Base-by-base conservation (phyloP, 2,888 invertebrate species). In the Drosophila quasianomalipes region DNA sequence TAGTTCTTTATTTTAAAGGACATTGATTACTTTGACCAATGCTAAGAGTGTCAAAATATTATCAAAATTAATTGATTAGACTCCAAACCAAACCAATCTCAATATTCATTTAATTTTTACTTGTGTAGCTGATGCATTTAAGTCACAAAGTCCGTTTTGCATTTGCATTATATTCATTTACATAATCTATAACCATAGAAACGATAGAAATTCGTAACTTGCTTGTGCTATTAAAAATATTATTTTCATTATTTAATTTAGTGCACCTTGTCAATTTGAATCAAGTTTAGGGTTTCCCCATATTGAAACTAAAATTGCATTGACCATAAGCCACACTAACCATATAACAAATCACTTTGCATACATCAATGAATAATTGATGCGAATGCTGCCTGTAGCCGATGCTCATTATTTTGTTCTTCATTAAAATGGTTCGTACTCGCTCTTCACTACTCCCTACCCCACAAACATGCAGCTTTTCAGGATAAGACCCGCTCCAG, bases 401-500 rank as follows among this genome's bases (percentile, higher is more conserved):
- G 61, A 69, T 67, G 73, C 76, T 67, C 67, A 87, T 79, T 85
- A 77, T 82, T 71, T 61, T 79, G 77, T 72, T 75, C 39, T 51
- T 73, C 91, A 86, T 91, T 91, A 90, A 89, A 86, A 86, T 80
- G 71, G 81, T 70, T 78, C 79, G 82, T 70, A 87, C 76, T 79
- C 86, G 81, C 79, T 81, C 76, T 74, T 73, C 80, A 79, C 63
- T 64, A 69, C 62, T 64, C 30, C 57, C 47, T 26, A 26, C 49
- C 54, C 70, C 76, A 74, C 74, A 55, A 51, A 85, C 76, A 92
- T 83, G 93, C 93, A 98, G 98, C 97, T 98, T 96, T 98, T 98
- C 97, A 97, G 98, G 98, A 98, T 98, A 95, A 98, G 97, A 96
- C 98, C 98, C 95, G 97, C 97, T 95, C 98, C 98, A 96, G 98